These are phyloP conservation scores for Euwallacea similis DNA, from an alignment of 1,140 invertebrate genomes.

Conservation along the genomic window DNA sequence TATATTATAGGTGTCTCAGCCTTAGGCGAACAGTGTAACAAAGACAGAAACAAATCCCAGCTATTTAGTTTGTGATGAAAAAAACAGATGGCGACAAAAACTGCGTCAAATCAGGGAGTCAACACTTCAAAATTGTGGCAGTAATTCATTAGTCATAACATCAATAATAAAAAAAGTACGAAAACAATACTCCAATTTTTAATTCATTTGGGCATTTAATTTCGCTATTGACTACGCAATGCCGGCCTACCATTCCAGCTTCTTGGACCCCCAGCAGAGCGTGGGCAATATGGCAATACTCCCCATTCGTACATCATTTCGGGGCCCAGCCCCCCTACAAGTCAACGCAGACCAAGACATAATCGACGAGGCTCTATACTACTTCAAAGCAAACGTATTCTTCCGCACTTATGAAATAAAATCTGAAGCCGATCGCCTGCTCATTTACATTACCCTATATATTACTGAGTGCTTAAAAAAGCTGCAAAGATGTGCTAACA, in stretches of 20 bases:
- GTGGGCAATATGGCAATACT: slow-evolving; percentile 88
- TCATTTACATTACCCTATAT: slow-evolving; percentile 99
- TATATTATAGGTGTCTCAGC: too few species aligned
- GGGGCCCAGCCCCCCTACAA: slow-evolving; percentile 61
- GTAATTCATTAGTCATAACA: too few species aligned
- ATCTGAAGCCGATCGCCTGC: slow-evolving; percentile 91
- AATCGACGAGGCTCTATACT: slow-evolving; percentile 96
- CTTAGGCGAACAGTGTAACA: too few species aligned
- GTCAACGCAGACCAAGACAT: slow-evolving; percentile 79
- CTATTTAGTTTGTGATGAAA: too few species aligned
- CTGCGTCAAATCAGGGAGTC: too few species aligned
- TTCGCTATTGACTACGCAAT: neutral
- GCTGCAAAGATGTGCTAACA: slow-evolving; percentile 87
- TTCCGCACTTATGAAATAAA: slow-evolving; percentile 99
- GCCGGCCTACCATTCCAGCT: slow-evolving; percentile 89
- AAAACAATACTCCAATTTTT: too few species aligned
- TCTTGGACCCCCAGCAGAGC: slow-evolving; percentile 68
- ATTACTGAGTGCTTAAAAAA: slow-evolving; percentile 98
- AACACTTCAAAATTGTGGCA: too few species aligned
- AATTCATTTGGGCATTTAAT: too few species aligned
- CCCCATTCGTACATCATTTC: slow-evolving; percentile 50
- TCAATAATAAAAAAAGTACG: too few species aligned
- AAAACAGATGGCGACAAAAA: too few species aligned
- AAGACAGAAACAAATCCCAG: too few species aligned
- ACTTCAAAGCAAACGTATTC: slow-evolving; percentile 99